phyloP scores from a whole-genome alignment of 2,113 vertebrate genomes.

The Acrocephalus kingi region DNA sequence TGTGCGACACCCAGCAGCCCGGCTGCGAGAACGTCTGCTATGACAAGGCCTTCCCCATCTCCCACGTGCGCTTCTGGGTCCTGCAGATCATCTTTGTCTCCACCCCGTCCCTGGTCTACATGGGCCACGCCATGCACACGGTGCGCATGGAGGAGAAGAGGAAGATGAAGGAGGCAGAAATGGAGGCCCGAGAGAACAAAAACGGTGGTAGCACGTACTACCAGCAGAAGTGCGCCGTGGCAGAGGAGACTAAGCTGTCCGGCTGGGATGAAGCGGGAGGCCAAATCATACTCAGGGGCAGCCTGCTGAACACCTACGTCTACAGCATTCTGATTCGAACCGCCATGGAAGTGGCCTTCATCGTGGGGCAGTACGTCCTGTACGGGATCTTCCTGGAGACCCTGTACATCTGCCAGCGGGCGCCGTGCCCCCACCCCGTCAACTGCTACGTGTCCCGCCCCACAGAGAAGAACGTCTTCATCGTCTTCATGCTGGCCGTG shows the following conservation, averaged over 20 bases:
- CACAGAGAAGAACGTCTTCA: constrained; percentile 97
- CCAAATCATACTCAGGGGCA: constrained; percentile 82
- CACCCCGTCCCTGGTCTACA: constrained; percentile 93
- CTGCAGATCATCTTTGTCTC: constrained; percentile 97
- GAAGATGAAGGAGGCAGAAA: constrained; percentile 70
- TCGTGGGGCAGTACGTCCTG: constrained; percentile 90
- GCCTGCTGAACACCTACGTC: constrained; percentile 88
- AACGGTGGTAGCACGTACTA: constrained; percentile 11
- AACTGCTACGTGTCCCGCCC: constrained; percentile 97
- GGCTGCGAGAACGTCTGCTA: constrained; percentile 97
- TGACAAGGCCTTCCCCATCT: constrained; percentile 94
- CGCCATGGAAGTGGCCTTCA: constrained; percentile 91
- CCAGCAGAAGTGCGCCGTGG: constrained; percentile 68
- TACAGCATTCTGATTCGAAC: constrained; percentile 93
- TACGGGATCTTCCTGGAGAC: constrained; percentile 91
- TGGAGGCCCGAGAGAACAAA: constrained; percentile 59
- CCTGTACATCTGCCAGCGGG: constrained; percentile 84
- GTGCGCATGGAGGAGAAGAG: constrained; percentile 90
- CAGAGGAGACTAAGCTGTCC: constrained; percentile 66
- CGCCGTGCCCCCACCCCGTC: constrained; percentile 90
- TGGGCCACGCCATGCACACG: constrained; percentile 92
- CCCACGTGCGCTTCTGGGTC: constrained; percentile 96
- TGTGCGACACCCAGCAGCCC: constrained; percentile 90
- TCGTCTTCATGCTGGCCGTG: constrained; percentile 95
- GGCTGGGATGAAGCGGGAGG: constrained; percentile 71